phyloP scores from a whole-genome alignment of 2,888 invertebrate genomes.

The Lycophotia porphyrea region DNA sequence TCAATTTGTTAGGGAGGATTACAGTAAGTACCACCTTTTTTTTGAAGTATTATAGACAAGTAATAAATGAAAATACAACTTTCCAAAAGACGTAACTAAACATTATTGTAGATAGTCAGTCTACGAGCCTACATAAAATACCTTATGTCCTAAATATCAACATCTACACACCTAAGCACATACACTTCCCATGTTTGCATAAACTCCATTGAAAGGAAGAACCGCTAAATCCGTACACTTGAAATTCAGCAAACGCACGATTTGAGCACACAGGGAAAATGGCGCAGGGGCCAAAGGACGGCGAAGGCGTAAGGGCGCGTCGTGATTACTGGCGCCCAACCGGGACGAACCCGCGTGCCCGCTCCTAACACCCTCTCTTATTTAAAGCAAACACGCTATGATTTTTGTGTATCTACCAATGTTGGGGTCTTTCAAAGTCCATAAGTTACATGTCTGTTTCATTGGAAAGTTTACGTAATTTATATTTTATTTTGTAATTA shows the following conservation, averaged over 20 bases:
- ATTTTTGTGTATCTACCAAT: constrained; percentile 43
- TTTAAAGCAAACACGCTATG: constrained; percentile 61
- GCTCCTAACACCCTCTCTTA: constrained; percentile 61
- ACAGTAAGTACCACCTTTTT: no score
- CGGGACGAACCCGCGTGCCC: constrained; percentile 80
- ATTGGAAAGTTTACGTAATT: background rate
- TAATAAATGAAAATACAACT: no score
- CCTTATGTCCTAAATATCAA: background rate
- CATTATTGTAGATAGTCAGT: background rate
- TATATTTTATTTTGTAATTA: constrained; percentile 10
- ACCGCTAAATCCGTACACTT: constrained; percentile 79
- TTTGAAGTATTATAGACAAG: no score
- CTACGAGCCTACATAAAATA: background rate
- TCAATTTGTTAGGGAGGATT: background rate
- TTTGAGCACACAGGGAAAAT: constrained; percentile 70
- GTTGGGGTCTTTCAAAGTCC: constrained; percentile 22
- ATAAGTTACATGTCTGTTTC: constrained; percentile 35
- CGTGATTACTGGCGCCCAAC: constrained; percentile 84
- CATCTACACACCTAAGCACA: background rate
- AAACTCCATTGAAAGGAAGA: constrained; percentile 53
- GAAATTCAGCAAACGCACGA: constrained; percentile 78
- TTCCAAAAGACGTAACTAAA: background rate
- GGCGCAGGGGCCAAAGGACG: constrained; percentile 60
- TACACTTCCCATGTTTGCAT: constrained; percentile 41
- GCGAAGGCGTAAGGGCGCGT: constrained; percentile 84